These are phyloP conservation scores for Valencia hispanica DNA, from an alignment of 2,797 vertebrate species.

Conservation along the genomic window DNA sequence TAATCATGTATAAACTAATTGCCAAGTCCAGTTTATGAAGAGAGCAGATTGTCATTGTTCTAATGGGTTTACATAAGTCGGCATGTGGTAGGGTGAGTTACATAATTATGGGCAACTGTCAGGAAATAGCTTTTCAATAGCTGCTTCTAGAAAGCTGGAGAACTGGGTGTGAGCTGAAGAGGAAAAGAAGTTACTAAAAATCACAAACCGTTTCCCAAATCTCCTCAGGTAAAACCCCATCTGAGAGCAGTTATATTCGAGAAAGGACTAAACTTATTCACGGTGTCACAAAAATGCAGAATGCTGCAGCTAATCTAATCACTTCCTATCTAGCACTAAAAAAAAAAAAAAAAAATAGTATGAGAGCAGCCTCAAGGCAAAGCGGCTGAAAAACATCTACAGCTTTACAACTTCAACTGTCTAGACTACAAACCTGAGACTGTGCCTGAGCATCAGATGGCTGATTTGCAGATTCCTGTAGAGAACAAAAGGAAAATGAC, in stretches of 20 bases:
- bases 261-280: background rate
- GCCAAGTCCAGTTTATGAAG: background rate
- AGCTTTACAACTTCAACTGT: background rate
- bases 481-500: background rate
- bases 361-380: background rate
- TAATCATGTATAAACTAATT: background rate
- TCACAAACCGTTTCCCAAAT: background rate
- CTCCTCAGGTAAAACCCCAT: background rate
- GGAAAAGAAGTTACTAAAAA: too few species aligned
- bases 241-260: background rate
- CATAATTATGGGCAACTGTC: background rate
- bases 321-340: background rate
- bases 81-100: background rate
- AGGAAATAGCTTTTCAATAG: background rate
- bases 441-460: constrained; percentile 7
- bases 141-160: background rate
- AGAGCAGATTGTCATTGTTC: background rate
- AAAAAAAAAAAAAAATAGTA: background rate
- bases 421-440: constrained; percentile 16
- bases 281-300: background rate
- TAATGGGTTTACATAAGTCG: too few species aligned
- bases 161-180: background rate
- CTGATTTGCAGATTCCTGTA: constrained; percentile 26
- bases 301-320: background rate
- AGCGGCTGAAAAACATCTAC: background rate